Conservation (phyloP, 2,888 invertebrate species). For the Lypha dubia region DNA sequence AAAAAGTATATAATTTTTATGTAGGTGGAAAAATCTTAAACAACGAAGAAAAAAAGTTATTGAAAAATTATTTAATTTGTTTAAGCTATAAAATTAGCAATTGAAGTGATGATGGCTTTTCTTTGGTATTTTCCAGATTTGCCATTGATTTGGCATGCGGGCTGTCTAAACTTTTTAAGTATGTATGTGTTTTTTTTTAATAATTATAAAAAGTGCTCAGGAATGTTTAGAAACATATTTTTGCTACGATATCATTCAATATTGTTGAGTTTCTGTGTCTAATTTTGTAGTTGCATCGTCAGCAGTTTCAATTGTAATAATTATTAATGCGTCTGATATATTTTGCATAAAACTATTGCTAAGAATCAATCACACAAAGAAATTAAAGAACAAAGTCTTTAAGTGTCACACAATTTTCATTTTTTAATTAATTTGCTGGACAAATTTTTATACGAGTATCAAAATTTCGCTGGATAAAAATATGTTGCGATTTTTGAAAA, state of each 20-base stretch:
- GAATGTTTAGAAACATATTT: background rate
- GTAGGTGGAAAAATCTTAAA: slow-evolving; percentile 42
- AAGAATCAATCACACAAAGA: no score
- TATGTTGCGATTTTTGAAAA: background rate
- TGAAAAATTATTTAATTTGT: slow-evolving; percentile 23
- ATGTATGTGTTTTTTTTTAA: no score
- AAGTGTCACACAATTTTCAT: no score
- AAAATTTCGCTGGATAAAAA: background rate
- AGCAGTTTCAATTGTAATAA: no score
- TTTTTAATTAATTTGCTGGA: no score
- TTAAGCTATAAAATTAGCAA: slow-evolving; percentile 43
- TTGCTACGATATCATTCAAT: no score
- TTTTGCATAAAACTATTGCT: no score
- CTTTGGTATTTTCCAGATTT: slow-evolving; percentile 10
- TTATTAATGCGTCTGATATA: no score
- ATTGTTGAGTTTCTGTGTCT: no score
- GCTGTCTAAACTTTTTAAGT: slow-evolving; percentile 24
- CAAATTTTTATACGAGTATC: no score
- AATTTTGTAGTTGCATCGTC: no score
- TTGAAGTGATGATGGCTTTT: slow-evolving; percentile 25
- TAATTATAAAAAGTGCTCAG: background rate
- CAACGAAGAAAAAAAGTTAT: background rate
- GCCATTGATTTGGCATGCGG: slow-evolving; percentile 9
- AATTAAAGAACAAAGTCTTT: no score
- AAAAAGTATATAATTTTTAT: slow-evolving; percentile 25